A percentile compares a stretch with the other conserved stretches of the same genome.
These are phyloP conservation scores for Philonicus albiceps DNA, from an alignment of 2,888 invertebrate species.

Conservation along the genomic window DNA sequence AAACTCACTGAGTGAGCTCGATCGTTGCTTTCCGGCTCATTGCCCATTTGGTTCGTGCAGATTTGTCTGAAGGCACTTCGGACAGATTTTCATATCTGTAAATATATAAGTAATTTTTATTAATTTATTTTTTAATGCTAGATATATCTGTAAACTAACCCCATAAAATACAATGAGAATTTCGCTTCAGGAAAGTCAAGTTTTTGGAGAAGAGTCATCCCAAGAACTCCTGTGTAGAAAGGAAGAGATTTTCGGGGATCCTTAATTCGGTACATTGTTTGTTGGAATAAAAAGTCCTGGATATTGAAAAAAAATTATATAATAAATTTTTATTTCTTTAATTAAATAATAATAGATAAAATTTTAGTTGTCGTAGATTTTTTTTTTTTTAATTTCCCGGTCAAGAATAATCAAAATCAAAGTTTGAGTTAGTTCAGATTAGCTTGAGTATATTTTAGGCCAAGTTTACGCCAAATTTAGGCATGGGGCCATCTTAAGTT, in stretches of 20 bases:
- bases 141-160: conserved; percentile 56
- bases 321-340: too few species aligned
- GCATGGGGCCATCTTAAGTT: too few species aligned
- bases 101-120: not conserved
- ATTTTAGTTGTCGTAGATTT: too few species aligned
- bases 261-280: conserved; percentile 96
- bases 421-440: too few species aligned
- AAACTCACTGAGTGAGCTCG: conserved; percentile 91
- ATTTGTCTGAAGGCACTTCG: conserved; percentile 77
- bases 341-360: too few species aligned
- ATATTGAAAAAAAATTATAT: conserved; percentile 48
- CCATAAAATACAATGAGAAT: conserved; percentile 92
- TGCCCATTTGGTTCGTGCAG: conserved; percentile 77
- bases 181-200: conserved; percentile 88
- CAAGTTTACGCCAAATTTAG: too few species aligned
- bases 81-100: conserved; percentile 74
- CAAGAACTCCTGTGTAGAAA: conserved; percentile 89
- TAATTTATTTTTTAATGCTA: not conserved
- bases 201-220: conserved; percentile 89
- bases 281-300: conserved; percentile 92
- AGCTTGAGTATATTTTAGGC: too few species aligned
- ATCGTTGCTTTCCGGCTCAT: conserved; percentile 84
- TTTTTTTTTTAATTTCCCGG: too few species aligned
- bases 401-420: too few species aligned
- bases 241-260: conserved; percentile 87